Percentiles rank a stretch among this genome's conserved stretches.
These are phyloP conservation scores for Pasiphila rectangulata DNA, from an alignment of 2,888 invertebrate species.

Conservation along the genomic window DNA sequence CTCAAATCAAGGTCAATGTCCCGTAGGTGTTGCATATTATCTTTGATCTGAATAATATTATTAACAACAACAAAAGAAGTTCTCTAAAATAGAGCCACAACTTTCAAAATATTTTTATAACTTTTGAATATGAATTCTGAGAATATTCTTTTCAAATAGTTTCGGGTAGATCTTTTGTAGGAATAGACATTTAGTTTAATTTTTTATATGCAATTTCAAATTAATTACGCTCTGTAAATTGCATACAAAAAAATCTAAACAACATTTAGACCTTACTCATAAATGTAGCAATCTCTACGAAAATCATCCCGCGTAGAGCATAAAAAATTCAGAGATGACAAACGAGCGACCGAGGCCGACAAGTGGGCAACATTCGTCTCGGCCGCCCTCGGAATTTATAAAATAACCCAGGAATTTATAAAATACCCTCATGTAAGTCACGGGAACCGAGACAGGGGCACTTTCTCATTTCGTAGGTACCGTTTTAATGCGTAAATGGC, in stretches of 20 bases:
- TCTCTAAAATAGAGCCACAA: not conserved
- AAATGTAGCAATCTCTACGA: constrained; percentile 28
- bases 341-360: constrained; percentile 48
- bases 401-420: constrained; percentile 45
- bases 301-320: constrained; percentile 41
- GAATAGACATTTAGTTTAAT: no score
- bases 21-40: no score
- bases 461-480: constrained; percentile 47
- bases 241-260: constrained; percentile 5
- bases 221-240: constrained; percentile 4
- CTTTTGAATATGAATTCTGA: no score
- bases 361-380: constrained; percentile 59
- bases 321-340: constrained; percentile 65
- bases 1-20: no score
- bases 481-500: constrained; percentile 34
- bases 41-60: no score
- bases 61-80: no score
- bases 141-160: no score
- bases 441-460: constrained; percentile 42
- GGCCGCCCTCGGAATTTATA: constrained; percentile 47
- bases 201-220: not conserved
- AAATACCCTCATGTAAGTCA: constrained; percentile 50
- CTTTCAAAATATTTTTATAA: no score
- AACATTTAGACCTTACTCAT: not conserved
- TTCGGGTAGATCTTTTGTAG: no score